Percentiles rank a stretch among this genome's conserved stretches.
These are phyloP conservation scores for Lasius platythorax DNA, from an alignment of 2,888 invertebrate species.

Conservation along the genomic window DNA sequence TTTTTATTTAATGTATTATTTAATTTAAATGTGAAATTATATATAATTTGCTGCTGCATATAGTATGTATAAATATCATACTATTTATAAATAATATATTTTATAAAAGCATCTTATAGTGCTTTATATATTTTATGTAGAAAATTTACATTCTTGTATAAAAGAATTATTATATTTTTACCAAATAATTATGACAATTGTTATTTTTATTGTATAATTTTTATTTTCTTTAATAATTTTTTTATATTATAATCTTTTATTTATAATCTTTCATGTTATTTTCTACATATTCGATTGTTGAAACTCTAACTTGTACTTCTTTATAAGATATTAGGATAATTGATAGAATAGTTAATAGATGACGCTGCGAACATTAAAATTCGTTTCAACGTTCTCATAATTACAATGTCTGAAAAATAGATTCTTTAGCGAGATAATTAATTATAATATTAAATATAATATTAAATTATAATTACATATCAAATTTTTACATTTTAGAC, in stretches of 20 bases:
- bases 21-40: background rate
- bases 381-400: background rate
- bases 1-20: background rate
- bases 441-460: background rate
- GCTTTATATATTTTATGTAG: too few species aligned
- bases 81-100: too few species aligned
- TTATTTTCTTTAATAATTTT: background rate
- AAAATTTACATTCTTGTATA: too few species aligned
- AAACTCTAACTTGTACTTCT: background rate
- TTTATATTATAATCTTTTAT: background rate
- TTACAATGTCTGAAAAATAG: background rate
- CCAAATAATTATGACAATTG: background rate
- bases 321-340: background rate
- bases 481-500: background rate
- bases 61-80: too few species aligned
- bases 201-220: background rate
- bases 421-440: background rate
- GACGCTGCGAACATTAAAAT: constrained; percentile 27
- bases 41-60: too few species aligned
- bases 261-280: background rate
- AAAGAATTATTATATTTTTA: background rate
- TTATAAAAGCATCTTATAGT: too few species aligned
- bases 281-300: constrained; percentile 45
- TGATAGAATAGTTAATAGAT: constrained; percentile 11
- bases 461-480: background rate